Evolutionary conservation across 2,888 invertebrate genomes (phyloP), one percentile per base, ranked within the genome.

Genomic region (Alitta virens): DNA sequence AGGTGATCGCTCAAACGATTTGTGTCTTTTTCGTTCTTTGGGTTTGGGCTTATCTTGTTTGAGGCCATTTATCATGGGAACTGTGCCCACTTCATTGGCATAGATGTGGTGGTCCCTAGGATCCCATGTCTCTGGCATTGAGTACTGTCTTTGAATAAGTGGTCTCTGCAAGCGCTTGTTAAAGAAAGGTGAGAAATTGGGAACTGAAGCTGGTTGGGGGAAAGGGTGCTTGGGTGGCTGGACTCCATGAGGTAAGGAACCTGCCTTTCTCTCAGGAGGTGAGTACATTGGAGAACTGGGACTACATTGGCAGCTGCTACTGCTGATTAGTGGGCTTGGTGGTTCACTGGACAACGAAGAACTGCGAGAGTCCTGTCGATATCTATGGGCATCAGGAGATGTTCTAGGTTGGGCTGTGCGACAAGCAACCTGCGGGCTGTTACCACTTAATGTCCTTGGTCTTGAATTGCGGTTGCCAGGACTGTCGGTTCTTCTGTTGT

Each of bases 131-230:
- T 59, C 59, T 2, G 59, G 59, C 59, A 59, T 33, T 21, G 59
- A 59, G 24, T 50, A 40, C 24, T 59, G 59, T 25, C 51, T 59
- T n/a, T 59, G 59, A 5, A 59, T 33, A 18, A 38, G 51, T n/a
- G 38, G 59, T 18, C 18, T 21, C 21, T n/a, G 46, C n/a, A 46
- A 21, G 7, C 18, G 46, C n/a, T 46, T 46, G 46, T 46, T 46
- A n/a, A 46, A n/a, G 18, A 18, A 18, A 12, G 46, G n/a, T n/a
- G 46, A 46, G 46, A 46, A 46, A n/a, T 46, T 46, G 5, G 46
- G 18, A 16, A 18, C 46, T 18, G 46, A n/a, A 21, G 21, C 46
- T 5, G 46, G 46, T 21, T 21, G n/a, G n/a, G 21, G 21, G 33
- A 33, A 33, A 33, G 33, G 33, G 33, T 33, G 33, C 12, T 33